These are phyloP conservation scores for Pyrrhosoma nymphula DNA, from an alignment of 2,888 invertebrate species.

Conservation along the genomic window DNA sequence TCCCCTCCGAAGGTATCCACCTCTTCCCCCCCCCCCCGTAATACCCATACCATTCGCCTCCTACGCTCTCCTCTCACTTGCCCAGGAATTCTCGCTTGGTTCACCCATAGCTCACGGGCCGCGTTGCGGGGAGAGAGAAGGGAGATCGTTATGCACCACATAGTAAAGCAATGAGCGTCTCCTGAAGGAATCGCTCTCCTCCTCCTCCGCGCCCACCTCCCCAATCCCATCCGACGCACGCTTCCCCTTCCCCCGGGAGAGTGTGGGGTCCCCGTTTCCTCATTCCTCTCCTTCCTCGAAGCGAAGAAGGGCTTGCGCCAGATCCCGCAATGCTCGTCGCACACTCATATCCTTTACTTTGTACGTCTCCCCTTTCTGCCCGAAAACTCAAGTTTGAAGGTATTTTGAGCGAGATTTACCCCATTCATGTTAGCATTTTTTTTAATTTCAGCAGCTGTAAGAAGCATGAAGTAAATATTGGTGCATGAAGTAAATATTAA, in stretches of 20 bases:
- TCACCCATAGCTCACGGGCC: not conserved
- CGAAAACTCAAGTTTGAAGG: too few relatives aligned
- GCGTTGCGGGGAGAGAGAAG: too few relatives aligned
- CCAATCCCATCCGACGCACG: not conserved
- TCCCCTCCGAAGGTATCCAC: not conserved
- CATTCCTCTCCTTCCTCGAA: not conserved
- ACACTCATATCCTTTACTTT: too few relatives aligned
- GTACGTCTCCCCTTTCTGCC: too few relatives aligned
- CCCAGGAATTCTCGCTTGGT: not conserved
- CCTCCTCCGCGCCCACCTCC: not conserved
- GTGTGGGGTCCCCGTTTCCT: not conserved
- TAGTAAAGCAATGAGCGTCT: conserved; percentile 30
- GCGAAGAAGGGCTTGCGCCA: not conserved
- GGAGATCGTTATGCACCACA: conserved; percentile 37
- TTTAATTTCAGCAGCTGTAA: too few relatives aligned
- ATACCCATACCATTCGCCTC: not conserved
- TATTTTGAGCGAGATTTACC: too few relatives aligned
- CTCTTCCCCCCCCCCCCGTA: not conserved
- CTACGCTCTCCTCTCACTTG: not conserved
- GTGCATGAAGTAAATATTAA: too few relatives aligned
- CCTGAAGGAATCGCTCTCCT: not conserved
- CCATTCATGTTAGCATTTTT: too few relatives aligned
- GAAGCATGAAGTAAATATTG: too few relatives aligned
- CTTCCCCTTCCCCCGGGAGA: not conserved
- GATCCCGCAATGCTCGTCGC: not conserved